Percentiles rank a stretch among this genome's conserved stretches.
Conservation (phyloP, 2,797 vertebrate genomes). For the Echiichthys vipera region DNA sequence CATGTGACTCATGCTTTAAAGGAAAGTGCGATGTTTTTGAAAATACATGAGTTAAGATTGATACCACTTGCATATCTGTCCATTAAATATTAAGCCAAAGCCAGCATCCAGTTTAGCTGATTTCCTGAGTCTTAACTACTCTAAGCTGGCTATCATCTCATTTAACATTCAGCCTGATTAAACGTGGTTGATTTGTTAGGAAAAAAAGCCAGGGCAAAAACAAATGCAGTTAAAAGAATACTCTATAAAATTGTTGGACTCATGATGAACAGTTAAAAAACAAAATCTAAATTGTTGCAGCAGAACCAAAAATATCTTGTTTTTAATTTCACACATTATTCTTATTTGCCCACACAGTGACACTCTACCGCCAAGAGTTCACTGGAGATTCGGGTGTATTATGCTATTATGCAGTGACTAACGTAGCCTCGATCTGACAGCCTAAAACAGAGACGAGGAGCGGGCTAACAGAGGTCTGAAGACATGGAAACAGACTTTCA, state of each 20-base stretch:
- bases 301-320: neutral
- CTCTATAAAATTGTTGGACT: neutral
- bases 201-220: neutral
- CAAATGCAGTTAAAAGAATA: neutral
- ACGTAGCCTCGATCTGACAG: neutral
- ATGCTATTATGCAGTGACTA: neutral
- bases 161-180: neutral
- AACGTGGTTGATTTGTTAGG: neutral
- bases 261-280: neutral
- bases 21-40: neutral
- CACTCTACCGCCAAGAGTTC: neutral
- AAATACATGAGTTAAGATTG: neutral
- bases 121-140: neutral
- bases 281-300: neutral
- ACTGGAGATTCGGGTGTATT: neutral
- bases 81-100: neutral
- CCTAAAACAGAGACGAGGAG: neutral
- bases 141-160: neutral
- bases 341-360: neutral
- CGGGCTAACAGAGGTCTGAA: neutral
- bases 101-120: neutral
- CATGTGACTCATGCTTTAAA: conserved; percentile 1
- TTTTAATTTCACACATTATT: neutral
- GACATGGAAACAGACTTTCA: too few relatives aligned
- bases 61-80: neutral